A percentile compares a stretch with the other conserved stretches of the same genome.
Conservation (phyloP, 2,113 vertebrate species). For the Myotis yumanensis region DNA sequence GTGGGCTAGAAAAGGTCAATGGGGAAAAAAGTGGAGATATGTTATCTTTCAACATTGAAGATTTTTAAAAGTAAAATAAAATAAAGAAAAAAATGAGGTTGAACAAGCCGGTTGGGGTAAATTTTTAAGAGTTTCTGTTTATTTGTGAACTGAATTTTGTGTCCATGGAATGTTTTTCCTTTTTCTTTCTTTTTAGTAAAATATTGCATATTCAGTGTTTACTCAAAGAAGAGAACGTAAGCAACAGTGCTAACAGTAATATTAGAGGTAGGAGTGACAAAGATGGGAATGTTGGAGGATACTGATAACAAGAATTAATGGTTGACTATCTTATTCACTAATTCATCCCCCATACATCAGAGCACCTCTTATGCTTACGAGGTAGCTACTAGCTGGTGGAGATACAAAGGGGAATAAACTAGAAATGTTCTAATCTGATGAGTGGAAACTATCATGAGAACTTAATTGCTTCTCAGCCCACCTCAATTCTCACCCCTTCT, state of each 20-base stretch:
- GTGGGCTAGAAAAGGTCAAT: too few relatives aligned
- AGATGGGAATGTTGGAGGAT: neutral
- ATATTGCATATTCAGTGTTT: neutral
- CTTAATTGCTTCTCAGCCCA: constrained; percentile 23
- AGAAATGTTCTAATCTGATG: neutral
- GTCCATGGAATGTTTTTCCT: neutral
- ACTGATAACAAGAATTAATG: neutral
- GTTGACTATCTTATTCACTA: neutral
- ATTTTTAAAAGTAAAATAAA: too few relatives aligned
- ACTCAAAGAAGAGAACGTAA: neutral
- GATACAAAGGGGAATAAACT: neutral
- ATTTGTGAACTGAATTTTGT: constrained; percentile 24
- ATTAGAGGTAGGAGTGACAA: neutral
- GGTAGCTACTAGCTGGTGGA: neutral
- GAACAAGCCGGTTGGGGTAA: neutral
- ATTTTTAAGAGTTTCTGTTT: neutral
- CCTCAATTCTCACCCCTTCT: neutral
- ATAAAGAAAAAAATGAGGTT: neutral
- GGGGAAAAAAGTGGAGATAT: too few relatives aligned
- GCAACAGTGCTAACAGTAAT: neutral
- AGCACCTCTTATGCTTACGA: neutral
- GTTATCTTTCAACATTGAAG: too few relatives aligned
- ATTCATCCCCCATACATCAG: neutral
- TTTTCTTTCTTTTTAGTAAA: neutral
- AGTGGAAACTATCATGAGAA: constrained; percentile 23